phyloP scores from a whole-genome alignment of 2,113 vertebrate genomes.

The Leptobrachium ailaonicum region DNA sequence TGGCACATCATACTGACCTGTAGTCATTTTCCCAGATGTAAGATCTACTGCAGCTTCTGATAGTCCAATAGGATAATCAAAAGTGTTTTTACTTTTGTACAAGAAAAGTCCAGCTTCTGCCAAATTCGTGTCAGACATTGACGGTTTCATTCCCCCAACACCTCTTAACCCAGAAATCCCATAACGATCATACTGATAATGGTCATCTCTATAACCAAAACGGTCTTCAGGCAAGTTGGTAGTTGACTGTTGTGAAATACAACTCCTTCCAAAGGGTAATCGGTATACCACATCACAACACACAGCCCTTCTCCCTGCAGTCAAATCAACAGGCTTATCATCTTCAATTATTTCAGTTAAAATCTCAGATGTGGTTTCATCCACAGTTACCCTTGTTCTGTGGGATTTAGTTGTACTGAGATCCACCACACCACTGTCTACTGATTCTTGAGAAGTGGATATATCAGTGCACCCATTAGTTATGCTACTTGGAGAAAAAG shows the following conservation, averaged over 20 bases:
- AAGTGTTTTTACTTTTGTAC: constrained; percentile 86
- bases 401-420: constrained; percentile 88
- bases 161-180: constrained; percentile 76
- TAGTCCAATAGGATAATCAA: constrained; percentile 79
- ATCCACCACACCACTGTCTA: constrained; percentile 81
- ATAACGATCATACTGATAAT: constrained; percentile 80
- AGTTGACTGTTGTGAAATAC: constrained; percentile 82
- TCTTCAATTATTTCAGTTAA: constrained; percentile 88
- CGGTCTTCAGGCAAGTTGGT: constrained; percentile 84
- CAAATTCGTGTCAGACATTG: constrained; percentile 86
- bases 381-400: constrained; percentile 82
- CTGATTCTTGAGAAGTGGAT: constrained; percentile 59
- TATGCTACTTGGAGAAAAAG: constrained; percentile 64
- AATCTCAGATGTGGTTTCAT: constrained; percentile 75
- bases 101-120: constrained; percentile 81
- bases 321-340: constrained; percentile 90
- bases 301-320: constrained; percentile 86
- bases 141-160: constrained; percentile 83
- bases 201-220: constrained; percentile 85
- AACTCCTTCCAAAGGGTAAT: constrained; percentile 91
- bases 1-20: constrained; percentile 83
- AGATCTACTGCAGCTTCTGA: constrained; percentile 89
- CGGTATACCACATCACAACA: constrained; percentile 97
- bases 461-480: constrained; percentile 72
- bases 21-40: constrained; percentile 85